These are phyloP conservation scores for Scaptomyza tumidula DNA, from an alignment of 2,888 invertebrate species.

Conservation along the genomic window DNA sequence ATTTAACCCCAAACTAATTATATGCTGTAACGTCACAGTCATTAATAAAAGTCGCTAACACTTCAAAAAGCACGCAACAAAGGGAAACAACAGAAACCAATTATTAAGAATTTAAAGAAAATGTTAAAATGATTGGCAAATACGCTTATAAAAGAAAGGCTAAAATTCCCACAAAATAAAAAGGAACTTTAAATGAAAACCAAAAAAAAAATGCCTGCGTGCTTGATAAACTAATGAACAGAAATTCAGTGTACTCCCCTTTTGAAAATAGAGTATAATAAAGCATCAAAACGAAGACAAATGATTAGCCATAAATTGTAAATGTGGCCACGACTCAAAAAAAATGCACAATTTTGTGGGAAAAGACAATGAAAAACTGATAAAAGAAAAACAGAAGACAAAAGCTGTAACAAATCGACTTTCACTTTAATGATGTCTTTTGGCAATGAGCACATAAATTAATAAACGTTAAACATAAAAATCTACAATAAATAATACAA, in stretches of 20 bases:
- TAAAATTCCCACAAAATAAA: background rate
- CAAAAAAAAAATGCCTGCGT: too few species aligned
- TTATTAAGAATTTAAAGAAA: constrained; percentile 9
- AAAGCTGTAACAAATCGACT: constrained; percentile 64
- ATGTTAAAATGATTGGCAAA: background rate
- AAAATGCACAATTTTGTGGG: constrained; percentile 16
- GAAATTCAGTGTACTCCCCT: background rate
- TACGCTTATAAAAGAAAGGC: background rate
- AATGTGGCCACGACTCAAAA: constrained; percentile 20
- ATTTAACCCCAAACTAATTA: constrained; percentile 55
- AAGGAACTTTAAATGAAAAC: too few species aligned
- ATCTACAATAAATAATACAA: constrained; percentile 15
- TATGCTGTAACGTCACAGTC: constrained; percentile 23
- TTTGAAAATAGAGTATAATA: constrained; percentile 6
- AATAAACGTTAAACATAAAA: constrained; percentile 51
- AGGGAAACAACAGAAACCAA: constrained; percentile 9
- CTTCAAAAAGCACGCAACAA: constrained; percentile 37
- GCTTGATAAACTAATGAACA: background rate
- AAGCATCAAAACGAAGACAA: constrained; percentile 48
- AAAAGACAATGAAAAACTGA: constrained; percentile 35
- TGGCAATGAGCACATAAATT: constrained; percentile 67
- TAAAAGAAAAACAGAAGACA: constrained; percentile 1
- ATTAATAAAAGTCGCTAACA: constrained; percentile 63
- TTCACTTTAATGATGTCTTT: constrained; percentile 73
- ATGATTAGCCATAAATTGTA: constrained; percentile 62